Percentiles rank a stretch among this genome's conserved stretches.
phyloP scores from a whole-genome alignment of 92 coral and sea anemone species.

The Palythoa grandiflora region DNA sequence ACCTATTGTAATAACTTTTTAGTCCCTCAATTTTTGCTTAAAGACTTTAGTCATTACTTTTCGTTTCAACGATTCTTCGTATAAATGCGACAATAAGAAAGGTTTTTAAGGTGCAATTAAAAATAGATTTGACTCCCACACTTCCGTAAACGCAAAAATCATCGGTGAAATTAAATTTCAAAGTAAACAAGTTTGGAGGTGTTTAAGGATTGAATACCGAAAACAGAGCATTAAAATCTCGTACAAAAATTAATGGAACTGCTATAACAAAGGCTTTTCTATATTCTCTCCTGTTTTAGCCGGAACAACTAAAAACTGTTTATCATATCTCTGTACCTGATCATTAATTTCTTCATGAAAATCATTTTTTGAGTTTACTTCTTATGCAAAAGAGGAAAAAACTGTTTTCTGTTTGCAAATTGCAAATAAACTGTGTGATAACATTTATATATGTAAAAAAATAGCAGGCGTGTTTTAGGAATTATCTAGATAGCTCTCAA shows the following conservation, averaged over 20 bases:
- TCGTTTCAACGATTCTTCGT: background rate
- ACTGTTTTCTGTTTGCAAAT: too few species aligned
- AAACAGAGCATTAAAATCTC: background rate
- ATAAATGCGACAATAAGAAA: background rate
- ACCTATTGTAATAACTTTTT: background rate
- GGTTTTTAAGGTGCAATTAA: background rate
- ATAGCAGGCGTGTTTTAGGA: too few species aligned
- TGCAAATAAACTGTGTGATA: too few species aligned
- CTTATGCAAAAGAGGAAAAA: too few species aligned
- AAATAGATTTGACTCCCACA: background rate
- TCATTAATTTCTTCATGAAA: background rate
- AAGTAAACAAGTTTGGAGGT: background rate
- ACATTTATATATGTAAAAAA: too few species aligned
- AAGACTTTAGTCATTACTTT: background rate
- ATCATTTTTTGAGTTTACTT: too few species aligned
- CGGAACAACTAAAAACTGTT: background rate
- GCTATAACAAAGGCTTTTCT: background rate
- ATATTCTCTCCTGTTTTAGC: background rate
- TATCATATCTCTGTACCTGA: background rate
- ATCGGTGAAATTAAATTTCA: background rate
- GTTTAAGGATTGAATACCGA: background rate
- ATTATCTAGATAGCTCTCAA: too few species aligned
- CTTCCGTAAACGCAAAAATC: background rate
- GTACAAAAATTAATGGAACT: background rate
- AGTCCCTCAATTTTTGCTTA: background rate